These are phyloP conservation scores for Drosophila peninsularis DNA, from an alignment of 2,888 invertebrate species.

Conservation along the genomic window DNA sequence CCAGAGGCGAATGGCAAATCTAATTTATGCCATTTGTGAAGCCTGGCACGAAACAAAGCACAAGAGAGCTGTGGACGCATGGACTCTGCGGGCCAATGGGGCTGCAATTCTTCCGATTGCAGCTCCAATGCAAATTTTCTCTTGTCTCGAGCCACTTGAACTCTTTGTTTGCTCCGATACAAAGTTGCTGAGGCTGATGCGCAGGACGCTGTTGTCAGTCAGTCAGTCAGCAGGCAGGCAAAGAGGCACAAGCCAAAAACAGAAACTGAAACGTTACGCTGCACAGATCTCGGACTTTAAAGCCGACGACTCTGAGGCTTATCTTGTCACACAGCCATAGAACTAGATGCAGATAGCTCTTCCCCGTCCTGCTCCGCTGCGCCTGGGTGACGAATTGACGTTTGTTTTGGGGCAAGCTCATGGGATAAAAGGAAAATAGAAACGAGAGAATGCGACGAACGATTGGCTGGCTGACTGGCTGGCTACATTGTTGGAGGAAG, in stretches of 20 bases:
- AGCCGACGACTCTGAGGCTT: constrained; percentile 46
- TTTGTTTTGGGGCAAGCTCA: constrained; percentile 59
- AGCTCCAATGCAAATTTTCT: constrained; percentile 59
- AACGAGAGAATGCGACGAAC: constrained; percentile 43
- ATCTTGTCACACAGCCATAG: constrained; percentile 67
- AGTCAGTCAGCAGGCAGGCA: constrained; percentile 16
- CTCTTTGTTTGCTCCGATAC: constrained; percentile 34
- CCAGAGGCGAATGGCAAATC: constrained; percentile 60
- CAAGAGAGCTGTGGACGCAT: constrained; percentile 12
- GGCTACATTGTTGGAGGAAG: constrained; percentile 74
- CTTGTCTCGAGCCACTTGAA: constrained; percentile 57
- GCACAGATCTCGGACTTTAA: constrained; percentile 22
- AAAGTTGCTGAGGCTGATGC: constrained; percentile 57
- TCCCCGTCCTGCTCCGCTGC: constrained; percentile 16
- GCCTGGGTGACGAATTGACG: constrained; percentile 68
- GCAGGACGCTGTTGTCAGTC: constrained; percentile 50
- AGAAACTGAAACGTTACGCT: constrained; percentile 39
- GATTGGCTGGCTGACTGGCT: constrained; percentile 6
- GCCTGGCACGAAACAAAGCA: constrained; percentile 33
- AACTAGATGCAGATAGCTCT: constrained; percentile 29
- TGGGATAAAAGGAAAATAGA: constrained; percentile 42
- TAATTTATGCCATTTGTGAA: constrained; percentile 65
- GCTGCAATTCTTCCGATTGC: constrained; percentile 26
- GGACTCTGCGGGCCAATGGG: constrained; percentile 42
- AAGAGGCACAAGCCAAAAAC: constrained; percentile 63